Conservation (phyloP, 2,797 vertebrate genomes). For the Siniperca obscura region DNA sequence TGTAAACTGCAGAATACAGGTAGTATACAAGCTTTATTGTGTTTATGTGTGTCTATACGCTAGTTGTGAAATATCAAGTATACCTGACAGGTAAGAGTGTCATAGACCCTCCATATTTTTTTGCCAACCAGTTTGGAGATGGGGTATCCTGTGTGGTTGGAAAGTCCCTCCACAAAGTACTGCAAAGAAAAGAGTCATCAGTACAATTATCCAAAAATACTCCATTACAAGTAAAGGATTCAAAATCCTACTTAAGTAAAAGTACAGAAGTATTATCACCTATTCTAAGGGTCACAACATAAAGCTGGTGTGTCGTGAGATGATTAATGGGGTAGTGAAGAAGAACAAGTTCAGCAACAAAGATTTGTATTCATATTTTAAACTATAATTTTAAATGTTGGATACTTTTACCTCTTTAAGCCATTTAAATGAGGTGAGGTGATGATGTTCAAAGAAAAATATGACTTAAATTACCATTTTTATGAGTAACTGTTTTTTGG, state of each 20-base stretch:
- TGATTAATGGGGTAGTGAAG: background rate
- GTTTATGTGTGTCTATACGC: background rate
- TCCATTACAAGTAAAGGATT: background rate
- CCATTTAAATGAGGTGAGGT: background rate
- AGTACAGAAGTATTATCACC: background rate
- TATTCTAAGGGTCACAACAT: too few relatives aligned
- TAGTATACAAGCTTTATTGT: background rate
- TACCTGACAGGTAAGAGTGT: conserved; percentile 93
- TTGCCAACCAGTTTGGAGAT: conserved; percentile 82
- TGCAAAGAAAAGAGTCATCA: conserved; percentile 62
- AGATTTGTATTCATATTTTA: background rate
- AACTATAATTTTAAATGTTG: background rate
- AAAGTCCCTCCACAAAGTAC: conserved; percentile 86
- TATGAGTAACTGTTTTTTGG: background rate
- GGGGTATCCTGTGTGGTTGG: conserved; percentile 86
- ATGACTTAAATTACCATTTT: conserved; percentile 19
- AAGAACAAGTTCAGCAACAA: background rate
- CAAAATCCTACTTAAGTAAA: background rate
- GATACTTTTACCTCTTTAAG: background rate
- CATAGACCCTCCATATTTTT: conserved; percentile 88
- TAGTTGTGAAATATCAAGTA: background rate
- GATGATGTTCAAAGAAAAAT: background rate
- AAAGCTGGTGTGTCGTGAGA: background rate
- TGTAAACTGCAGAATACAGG: conserved; percentile 17
- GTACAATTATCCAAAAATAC: background rate